Evolutionary conservation across 2,888 invertebrate genomes (phyloP).

Genomic region (Fabriciana adippe): DNA sequence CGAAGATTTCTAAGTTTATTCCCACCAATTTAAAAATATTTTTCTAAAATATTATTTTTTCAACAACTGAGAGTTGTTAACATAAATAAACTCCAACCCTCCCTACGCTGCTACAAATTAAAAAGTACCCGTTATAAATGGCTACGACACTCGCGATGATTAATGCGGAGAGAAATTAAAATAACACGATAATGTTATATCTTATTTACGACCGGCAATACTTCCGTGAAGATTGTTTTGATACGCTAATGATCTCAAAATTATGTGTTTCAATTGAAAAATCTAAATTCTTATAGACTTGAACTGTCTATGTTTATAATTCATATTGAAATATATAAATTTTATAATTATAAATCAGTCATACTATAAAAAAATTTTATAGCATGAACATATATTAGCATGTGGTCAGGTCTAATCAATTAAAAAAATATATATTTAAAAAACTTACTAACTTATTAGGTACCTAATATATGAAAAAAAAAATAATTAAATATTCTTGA

Average conservation of each 20-base stretch:
- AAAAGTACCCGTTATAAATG: conserved; percentile 58
- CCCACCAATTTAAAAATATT: conserved; percentile 2
- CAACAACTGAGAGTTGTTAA: conserved; percentile 31
- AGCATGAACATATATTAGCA: not conserved
- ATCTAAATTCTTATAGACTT: not conserved
- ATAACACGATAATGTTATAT: conserved; percentile 75
- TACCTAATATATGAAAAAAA: not conserved
- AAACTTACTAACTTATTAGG: no score
- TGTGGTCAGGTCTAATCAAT: no score
- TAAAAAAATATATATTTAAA: no score
- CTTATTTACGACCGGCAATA: conserved; percentile 68
- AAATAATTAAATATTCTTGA: conserved; percentile 3
- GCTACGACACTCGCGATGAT: conserved; percentile 66
- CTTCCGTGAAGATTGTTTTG: conserved; percentile 32
- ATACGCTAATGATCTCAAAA: conserved; percentile 34
- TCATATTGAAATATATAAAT: no score
- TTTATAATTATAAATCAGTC: no score
- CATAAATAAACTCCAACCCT: conserved; percentile 57
- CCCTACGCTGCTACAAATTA: conserved; percentile 56
- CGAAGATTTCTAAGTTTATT: not conserved
- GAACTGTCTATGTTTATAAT: no score
- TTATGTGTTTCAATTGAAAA: conserved; percentile 24
- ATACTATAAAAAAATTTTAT: not conserved
- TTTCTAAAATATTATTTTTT: not conserved
- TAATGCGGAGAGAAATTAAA: conserved; percentile 77